phyloP scores from a whole-genome alignment of 2,113 vertebrate genomes.

The Triplophysa rosa region DNA sequence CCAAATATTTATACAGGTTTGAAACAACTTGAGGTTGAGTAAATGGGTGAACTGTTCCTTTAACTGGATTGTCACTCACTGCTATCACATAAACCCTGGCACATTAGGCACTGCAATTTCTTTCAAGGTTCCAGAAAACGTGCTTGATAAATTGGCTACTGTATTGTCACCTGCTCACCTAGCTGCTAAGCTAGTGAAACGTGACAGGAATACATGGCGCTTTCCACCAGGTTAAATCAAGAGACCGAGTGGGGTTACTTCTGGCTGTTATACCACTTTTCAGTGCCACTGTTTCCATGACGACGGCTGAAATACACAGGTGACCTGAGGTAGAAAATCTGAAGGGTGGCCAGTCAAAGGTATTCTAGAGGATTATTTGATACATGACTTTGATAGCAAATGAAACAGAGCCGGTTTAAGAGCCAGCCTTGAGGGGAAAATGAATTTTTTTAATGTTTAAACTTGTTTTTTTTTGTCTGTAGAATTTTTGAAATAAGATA shows the following conservation, averaged over 20 bases:
- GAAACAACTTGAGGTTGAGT: too few relatives aligned
- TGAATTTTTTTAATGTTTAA: too few relatives aligned
- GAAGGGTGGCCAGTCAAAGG: neutral
- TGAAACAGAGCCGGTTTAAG: neutral
- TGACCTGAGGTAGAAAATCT: neutral
- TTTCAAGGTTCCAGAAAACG: constrained; percentile 82
- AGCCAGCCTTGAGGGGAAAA: neutral
- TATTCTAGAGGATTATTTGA: neutral
- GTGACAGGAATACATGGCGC: constrained; percentile 60
- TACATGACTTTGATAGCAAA: neutral
- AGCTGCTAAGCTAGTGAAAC: constrained; percentile 64
- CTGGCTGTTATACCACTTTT: constrained; percentile 50
- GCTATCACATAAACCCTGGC: too few relatives aligned
- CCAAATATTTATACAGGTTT: too few relatives aligned
- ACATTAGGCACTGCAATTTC: constrained; percentile 19
- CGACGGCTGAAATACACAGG: neutral
- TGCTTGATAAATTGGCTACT: constrained; percentile 74
- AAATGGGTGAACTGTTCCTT: neutral
- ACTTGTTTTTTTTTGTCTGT: too few relatives aligned
- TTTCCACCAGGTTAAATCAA: constrained; percentile 49
- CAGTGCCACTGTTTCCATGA: neutral
- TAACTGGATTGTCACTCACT: neutral
- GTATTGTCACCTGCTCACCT: constrained; percentile 71
- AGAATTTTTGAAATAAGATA: too few relatives aligned
- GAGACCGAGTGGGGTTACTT: constrained; percentile 57